Evolutionary conservation across 2,113 vertebrate species (phyloP).

Genomic region (Chelonoidis abingdonii): DNA sequence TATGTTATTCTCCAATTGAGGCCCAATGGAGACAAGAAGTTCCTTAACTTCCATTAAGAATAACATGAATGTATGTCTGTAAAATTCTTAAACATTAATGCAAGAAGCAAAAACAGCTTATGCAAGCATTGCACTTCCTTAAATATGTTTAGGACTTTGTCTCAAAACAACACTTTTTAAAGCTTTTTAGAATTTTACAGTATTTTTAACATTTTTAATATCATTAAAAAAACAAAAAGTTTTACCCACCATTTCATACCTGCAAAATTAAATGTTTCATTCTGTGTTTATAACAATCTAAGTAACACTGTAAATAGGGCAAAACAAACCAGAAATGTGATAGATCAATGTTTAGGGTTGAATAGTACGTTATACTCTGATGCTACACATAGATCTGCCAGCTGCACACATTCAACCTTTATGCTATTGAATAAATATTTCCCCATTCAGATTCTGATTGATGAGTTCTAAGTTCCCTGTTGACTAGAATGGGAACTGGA

Average conservation of each 20-base stretch:
- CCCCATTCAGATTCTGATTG: neutral
- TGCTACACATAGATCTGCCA: neutral
- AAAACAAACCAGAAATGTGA: neutral
- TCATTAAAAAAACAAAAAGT: neutral
- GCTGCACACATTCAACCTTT: neutral
- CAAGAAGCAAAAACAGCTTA: neutral
- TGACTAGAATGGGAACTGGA: neutral
- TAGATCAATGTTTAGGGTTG: neutral
- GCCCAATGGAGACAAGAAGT: neutral
- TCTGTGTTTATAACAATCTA: neutral
- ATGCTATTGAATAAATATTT: neutral
- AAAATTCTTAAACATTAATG: neutral
- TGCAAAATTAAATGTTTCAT: neutral
- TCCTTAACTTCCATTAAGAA: neutral
- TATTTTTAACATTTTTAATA: neutral
- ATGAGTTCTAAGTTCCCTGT: neutral
- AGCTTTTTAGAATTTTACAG: neutral
- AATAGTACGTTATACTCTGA: neutral
- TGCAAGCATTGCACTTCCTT: neutral
- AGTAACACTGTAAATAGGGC: neutral
- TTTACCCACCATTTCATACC: neutral
- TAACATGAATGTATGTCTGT: neutral
- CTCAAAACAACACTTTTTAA: neutral
- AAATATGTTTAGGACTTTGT: neutral
- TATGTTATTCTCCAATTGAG: neutral